A percentile compares a stretch with the other conserved stretches of the same genome.
Conservation (phyloP, 2,797 vertebrate species). For the Labroides dimidiatus region DNA sequence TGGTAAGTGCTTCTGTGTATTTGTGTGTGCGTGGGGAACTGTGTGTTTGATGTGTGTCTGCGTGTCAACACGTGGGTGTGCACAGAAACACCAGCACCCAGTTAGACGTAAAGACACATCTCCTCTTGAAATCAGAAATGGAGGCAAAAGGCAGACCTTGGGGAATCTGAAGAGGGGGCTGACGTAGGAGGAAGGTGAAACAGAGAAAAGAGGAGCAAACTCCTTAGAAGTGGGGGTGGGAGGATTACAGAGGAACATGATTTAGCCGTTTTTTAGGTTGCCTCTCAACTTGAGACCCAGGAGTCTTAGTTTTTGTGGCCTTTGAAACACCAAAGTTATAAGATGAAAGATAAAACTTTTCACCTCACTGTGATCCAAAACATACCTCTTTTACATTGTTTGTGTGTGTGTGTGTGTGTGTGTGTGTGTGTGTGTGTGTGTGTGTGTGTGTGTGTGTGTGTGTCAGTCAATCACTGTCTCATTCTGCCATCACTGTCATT, state of each 20-base stretch:
- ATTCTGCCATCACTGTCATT: constrained; percentile 76
- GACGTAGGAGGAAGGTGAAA: constrained; percentile 60
- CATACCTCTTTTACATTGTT: constrained; percentile 48
- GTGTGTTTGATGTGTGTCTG: constrained; percentile 47
- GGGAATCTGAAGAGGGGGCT: constrained; percentile 52
- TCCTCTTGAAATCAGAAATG: constrained; percentile 54
- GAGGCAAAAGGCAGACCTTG: constrained; percentile 52
- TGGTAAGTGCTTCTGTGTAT: constrained; percentile 83
- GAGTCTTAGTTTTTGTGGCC: constrained; percentile 63
- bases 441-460: constrained; percentile 18
- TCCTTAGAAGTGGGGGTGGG: constrained; percentile 58
- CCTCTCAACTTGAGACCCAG: constrained; percentile 68
- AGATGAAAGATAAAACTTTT: constrained; percentile 72
- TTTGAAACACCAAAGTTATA: constrained; percentile 72
- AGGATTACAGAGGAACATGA: constrained; percentile 67
- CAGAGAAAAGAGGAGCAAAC: constrained; percentile 48
- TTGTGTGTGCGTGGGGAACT: constrained; percentile 19
- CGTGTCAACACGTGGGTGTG: constrained; percentile 55
- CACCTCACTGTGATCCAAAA: constrained; percentile 68
- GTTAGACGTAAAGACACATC: constrained; percentile 63
- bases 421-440: background rate
- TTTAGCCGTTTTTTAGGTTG: constrained; percentile 70
- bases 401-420: constrained; percentile 28
- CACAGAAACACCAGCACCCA: constrained; percentile 61
- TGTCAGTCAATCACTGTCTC: constrained; percentile 78